Evolutionary conservation across 1,140 invertebrate species (phyloP), one percentile per base, ranked within the genome.

Genomic region (Diabrotica undecimpunctata): DNA sequence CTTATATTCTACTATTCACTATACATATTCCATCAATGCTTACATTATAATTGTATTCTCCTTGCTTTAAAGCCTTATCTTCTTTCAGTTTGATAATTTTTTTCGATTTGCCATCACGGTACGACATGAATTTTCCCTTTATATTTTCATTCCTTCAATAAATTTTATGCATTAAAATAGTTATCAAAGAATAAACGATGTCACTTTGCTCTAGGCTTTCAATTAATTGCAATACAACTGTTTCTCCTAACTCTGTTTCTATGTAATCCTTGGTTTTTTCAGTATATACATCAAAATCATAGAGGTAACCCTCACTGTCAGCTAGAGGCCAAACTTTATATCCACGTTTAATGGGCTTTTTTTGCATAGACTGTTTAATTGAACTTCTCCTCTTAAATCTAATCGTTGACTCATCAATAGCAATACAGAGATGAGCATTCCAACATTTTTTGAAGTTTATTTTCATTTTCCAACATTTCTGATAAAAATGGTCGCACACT

Each of bases 261-360:
- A 66, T 62, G 13, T 11, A 14, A 58, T 67, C 25, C 9, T 13
- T 52, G 10, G 37, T 12, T 52, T 70, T 70, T 5, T 81, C 79
- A 35, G 74, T 78, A 71, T 82, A 81, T 57, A 81, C 71, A 63
- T 78, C 66, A 74, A 80, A 81, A 62, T 78, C 74, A 57, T 74
- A 74, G 60, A 78, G 75, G 69, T 79, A 82, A 41, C 79, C 12
- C 5, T 3, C 5, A 14, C 54, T 55, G 9, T 55, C 54, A 7
- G 54, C 54, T 14, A 55, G 9, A 55, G 5, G 2, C 54, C 54
- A 55, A 55, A 55, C 54, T 55, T 35, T 55, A 50, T 11, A 74
- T 1, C 75, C 75, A 25, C 74, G 64, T 73, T 78, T 78, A 14
- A 76, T 76, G 13, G 75, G 76, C 54, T 78, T 78, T 53, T 71